Conservation (phyloP, 2,888 invertebrate genomes). For the Oscheius sp. region DNA sequence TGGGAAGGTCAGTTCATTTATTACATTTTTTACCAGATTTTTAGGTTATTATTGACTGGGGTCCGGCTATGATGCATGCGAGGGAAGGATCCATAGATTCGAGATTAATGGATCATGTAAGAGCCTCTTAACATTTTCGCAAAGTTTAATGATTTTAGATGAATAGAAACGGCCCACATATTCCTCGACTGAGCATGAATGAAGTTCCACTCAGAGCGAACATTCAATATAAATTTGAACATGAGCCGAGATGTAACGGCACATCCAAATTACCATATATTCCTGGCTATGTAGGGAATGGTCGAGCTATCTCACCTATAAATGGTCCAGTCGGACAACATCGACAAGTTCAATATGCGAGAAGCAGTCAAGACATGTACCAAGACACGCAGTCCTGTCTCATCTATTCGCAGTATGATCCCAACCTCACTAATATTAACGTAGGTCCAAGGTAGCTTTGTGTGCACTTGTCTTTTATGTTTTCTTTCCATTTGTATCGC, state of each 20-base stretch:
- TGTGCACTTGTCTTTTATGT: conserved; percentile 4
- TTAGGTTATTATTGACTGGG: conserved; percentile 72
- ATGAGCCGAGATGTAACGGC: conserved; percentile 55
- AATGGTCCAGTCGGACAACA: conserved; percentile 43
- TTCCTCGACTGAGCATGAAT: conserved; percentile 11
- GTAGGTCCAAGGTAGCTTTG: conserved; percentile 39
- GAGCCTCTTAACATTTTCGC: neutral
- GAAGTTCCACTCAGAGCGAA: conserved; percentile 12
- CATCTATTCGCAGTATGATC: conserved; percentile 58
- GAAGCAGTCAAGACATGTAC: neutral
- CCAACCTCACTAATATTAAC: conserved; percentile 50
- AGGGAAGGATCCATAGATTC: conserved; percentile 70
- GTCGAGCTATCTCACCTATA: conserved; percentile 41
- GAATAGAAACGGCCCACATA: conserved; percentile 19
- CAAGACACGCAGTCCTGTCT: conserved; percentile 47
- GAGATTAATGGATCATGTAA: conserved; percentile 35
- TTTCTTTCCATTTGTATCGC: neutral
- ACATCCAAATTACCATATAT: neutral
- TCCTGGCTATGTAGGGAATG: conserved; percentile 34
- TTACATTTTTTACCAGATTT: neutral
- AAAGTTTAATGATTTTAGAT: conserved; percentile 4
- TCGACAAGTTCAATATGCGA: conserved; percentile 10
- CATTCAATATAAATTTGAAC: conserved; percentile 36
- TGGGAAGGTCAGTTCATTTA: conserved; percentile 63
- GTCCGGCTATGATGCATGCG: conserved; percentile 71